These are phyloP conservation scores for Bombus difficillimus DNA, from an alignment of 1,140 invertebrate genomes.

Conservation along the genomic window DNA sequence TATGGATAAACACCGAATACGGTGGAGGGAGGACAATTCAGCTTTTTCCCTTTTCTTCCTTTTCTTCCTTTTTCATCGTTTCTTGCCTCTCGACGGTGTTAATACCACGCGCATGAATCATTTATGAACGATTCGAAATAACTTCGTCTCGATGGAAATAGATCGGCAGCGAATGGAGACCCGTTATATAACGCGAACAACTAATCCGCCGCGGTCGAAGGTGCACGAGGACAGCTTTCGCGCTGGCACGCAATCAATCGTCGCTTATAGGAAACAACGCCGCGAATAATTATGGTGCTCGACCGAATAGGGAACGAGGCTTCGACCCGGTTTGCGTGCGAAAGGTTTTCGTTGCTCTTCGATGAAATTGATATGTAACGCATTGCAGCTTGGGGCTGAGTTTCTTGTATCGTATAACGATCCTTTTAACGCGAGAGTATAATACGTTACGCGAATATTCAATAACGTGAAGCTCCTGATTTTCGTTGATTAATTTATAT, in stretches of 20 bases:
- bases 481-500: too few relatives aligned
- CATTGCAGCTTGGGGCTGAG: too few relatives aligned
- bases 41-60: not conserved
- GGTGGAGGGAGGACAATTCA: not conserved
- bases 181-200: slow-evolving; percentile 18
- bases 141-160: slow-evolving; percentile 41
- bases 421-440: too few relatives aligned
- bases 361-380: too few relatives aligned
- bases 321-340: not conserved
- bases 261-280: slow-evolving; percentile 27
- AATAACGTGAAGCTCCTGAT: too few relatives aligned
- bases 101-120: slow-evolving; percentile 46
- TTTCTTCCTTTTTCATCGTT: not conserved
- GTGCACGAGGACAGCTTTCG: not conserved
- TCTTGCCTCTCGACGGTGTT: not conserved
- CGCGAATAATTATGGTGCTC: not conserved
- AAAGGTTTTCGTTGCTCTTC: slow-evolving; percentile 12
- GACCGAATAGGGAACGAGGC: not conserved
- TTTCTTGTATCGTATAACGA: too few relatives aligned
- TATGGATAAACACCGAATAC: slow-evolving; percentile 48
- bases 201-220: not conserved
- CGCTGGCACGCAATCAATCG: slow-evolving; percentile 34
- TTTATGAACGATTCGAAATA: slow-evolving; percentile 56
- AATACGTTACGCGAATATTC: too few relatives aligned
- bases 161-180: slow-evolving; percentile 27